Base-by-base conservation (phyloP, 2,888 invertebrate genomes). In the Epinotia bilunana region DNA sequence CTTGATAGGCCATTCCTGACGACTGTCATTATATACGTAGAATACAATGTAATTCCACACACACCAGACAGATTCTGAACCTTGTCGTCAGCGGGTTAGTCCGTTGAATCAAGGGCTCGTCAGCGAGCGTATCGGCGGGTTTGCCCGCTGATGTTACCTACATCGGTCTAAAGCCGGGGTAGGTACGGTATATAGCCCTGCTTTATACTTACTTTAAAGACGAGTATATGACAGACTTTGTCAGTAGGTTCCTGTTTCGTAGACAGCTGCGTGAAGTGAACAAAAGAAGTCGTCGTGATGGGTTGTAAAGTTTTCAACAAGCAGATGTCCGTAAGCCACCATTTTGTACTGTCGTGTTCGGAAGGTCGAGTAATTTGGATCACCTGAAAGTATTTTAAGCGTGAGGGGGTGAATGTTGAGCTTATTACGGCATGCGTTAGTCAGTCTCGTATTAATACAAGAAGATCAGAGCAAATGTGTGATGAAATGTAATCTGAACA, bases 321-420 rank as follows among this genome's bases (percentile, higher is more conserved):
- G 0, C 88, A 87, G 64, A 94, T 88, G 76, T 92, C 93, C 2
- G 86, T 88, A 39, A 82, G 83, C 91, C 91, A 92, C 90, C 90
- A 91, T 65, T 86, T 83, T 0, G 85, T 86, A 2, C 83, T 81
- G 71, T 85, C 91, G 78, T 88, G 87, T 77, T 89, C 88, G 77
- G 79, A 83, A 0, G 93, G 92, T 7, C 87, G 87, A 3, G 91
- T 86, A 49, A 93, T 86, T 87, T 90, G 85, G 53, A 92, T 86
- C 2, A 93, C 80, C 93, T 93, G 77, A 5, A 80, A 77, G 76
- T 77, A 62, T 18, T 62, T 9, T 1, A 20, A 18, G 57, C 18
- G 12, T 13, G 43, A 46, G 46, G 46, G 16, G 4, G 5, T 49
- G 49, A 49, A 39, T 39, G 7, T 9, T 39, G 2, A 20, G 20